Base-by-base conservation (phyloP, 2,113 vertebrate genomes). In the Porphyrio hochstetteri region DNA sequence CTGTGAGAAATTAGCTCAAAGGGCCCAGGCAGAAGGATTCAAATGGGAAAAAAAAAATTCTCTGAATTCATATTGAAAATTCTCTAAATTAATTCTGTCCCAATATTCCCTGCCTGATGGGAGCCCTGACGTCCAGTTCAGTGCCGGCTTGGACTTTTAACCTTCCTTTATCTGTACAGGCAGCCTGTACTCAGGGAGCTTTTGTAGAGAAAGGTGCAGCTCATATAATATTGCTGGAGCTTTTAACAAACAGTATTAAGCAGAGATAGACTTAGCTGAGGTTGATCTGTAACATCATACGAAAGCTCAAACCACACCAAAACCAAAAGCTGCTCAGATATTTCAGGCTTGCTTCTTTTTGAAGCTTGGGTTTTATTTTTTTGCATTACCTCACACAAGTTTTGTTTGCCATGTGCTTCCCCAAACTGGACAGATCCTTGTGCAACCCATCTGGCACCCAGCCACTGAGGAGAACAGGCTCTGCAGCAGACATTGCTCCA, bases 391-490 rank as follows among this genome's bases (percentile, higher is more conserved):
- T 90, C 67, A 33, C 46, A 33, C 1, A 2, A 69, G 78, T 63
- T 82, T 87, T 91, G 61, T 60, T 82, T 64, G 63, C 67, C 7
- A 1, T 15, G 31, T 89, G 52, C 70, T 85, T 72, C 82, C 70
- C 59, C 72, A 91, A 52, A 72, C 24, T 21, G 35, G 40, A n/a
- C 55, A 76, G 48, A 91, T 13, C 50, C 60, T 85, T 74, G 75
- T 76, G 87, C 87, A 92, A 68, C 31, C 31, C 40, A 18, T 14
- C 53, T 92, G 90, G 63, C 11, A 0, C 29, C 35, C 0, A 0
- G n/a, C 72, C 81, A 31, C 33, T 0, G 0, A 74, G 71, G 50
- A 77, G 89, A 81, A 33, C 0, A 0, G 15, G 63, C 27, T 60
- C 80, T 27, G 27, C 20, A 29, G 59, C 0, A 0, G 44, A 67